A percentile compares a stretch with the other conserved stretches of the same genome.
Evolutionary conservation across 2,113 vertebrate species (phyloP).

Genomic region (Todiramphus saurophagus): DNA sequence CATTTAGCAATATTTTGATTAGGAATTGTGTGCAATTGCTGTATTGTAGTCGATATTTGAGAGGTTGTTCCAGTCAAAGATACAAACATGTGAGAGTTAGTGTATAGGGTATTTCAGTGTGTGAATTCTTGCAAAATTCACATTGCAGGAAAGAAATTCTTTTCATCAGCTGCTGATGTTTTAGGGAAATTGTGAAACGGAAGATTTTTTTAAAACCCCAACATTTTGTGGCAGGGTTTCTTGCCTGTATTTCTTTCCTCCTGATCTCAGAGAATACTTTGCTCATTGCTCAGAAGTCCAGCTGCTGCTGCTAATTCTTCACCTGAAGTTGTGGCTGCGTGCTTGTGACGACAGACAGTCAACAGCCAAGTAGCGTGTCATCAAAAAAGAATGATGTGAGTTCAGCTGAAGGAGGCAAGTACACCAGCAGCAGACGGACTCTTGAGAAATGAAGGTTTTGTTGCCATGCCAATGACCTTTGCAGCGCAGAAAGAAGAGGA

Average conservation of each 20-base stretch:
- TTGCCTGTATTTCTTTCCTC: neutral
- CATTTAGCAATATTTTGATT: neutral
- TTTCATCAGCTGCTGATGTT: neutral
- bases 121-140: neutral
- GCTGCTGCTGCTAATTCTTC: constrained; percentile 10
- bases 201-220: neutral
- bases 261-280: neutral
- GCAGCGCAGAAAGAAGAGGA: neutral
- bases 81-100: neutral
- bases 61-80: neutral
- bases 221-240: neutral
- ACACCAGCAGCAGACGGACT: constrained; percentile 10
- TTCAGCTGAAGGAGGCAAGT: neutral
- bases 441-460: constrained; percentile 25
- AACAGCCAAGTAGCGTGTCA: constrained; percentile 15
- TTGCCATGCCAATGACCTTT: constrained; percentile 55
- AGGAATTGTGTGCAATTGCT: neutral
- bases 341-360: neutral
- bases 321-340: neutral
- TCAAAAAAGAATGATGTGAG: neutral
- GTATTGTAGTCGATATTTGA: neutral
- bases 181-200: neutral
- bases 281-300: neutral
- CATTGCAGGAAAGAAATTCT: neutral
- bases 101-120: neutral